phyloP scores from a whole-genome alignment of 1,140 invertebrate species.

The Conopomorpha cramerella region DNA sequence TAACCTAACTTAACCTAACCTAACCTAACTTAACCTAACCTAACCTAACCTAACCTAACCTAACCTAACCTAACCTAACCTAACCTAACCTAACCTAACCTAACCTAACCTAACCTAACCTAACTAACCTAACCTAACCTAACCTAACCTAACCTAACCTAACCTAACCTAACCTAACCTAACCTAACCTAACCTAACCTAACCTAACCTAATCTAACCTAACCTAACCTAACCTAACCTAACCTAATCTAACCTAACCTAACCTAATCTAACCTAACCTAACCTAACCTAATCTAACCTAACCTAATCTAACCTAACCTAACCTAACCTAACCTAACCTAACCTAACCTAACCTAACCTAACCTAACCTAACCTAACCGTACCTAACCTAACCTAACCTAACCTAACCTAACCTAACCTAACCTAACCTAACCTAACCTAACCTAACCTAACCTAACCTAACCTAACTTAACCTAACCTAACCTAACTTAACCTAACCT shows the following conservation, averaged over 20 bases:
- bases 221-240: constrained; percentile 1
- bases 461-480: constrained; percentile 1
- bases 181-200: constrained; percentile 1
- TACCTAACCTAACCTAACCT: too few species aligned
- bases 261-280: constrained; percentile 1
- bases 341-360: background rate
- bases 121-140: constrained; percentile 1
- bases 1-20: constrained; percentile 3
- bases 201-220: constrained; percentile 1
- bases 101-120: background rate
- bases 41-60: constrained; percentile 16
- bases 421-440: constrained; percentile 1
- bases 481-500: constrained; percentile 1
- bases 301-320: constrained; percentile 1
- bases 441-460: constrained; percentile 1
- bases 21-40: constrained; percentile 15
- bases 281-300: constrained; percentile 1
- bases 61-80: constrained; percentile 16
- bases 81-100: constrained; percentile 6
- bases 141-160: constrained; percentile 1
- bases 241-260: constrained; percentile 1
- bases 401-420: constrained; percentile 1
- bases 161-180: constrained; percentile 1
- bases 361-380: background rate
- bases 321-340: constrained; percentile 1